Conservation (phyloP, 2,113 vertebrate genomes). For the Suncus etruscus region DNA sequence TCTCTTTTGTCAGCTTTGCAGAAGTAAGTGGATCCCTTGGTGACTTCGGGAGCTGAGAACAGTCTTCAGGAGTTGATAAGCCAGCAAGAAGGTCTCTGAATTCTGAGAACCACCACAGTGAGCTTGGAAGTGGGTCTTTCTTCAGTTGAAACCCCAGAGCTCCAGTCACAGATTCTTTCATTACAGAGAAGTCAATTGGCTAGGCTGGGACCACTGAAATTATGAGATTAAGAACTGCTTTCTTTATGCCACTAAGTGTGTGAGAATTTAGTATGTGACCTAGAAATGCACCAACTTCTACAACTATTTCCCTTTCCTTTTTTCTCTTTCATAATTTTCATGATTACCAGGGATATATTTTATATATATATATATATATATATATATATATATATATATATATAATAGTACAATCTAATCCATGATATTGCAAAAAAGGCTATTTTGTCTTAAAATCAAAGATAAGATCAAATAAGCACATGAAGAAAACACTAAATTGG, state of each 20-base stretch:
- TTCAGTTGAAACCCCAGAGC: not conserved
- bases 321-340: not conserved
- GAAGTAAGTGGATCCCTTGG: not conserved
- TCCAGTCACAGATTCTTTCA: not conserved
- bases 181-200: not conserved
- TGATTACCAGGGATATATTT: not conserved
- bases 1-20: not conserved
- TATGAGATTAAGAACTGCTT: not conserved
- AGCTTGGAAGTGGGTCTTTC: not conserved
- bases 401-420: not conserved
- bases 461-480: not conserved
- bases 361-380: not conserved
- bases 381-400: constrained; percentile 35
- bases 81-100: not conserved
- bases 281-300: not conserved
- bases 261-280: not conserved
- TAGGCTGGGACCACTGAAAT: not conserved
- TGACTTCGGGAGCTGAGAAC: not conserved
- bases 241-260: not conserved
- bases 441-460: constrained; percentile 43
- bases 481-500: not conserved
- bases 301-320: not conserved
- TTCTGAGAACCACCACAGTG: not conserved
- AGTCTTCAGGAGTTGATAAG: not conserved
- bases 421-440: not conserved